phyloP scores from a whole-genome alignment of 1,140 invertebrate genomes.

The Heliconius hewitsoni region DNA sequence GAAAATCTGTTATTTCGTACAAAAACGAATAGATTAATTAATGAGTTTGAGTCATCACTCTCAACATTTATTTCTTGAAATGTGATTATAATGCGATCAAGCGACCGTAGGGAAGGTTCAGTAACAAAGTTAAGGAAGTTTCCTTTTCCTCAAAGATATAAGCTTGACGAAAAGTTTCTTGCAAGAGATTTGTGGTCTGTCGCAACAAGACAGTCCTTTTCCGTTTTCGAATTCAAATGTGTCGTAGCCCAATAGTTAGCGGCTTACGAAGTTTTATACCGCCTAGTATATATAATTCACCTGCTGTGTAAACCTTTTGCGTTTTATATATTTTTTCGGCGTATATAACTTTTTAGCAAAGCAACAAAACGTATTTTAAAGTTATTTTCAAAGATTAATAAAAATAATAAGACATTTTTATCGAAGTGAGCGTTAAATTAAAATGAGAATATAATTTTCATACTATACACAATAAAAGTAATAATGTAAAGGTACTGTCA shows the following conservation, averaged over 20 bases:
- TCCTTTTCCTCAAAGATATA: conserved; percentile 46
- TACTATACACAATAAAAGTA: not conserved
- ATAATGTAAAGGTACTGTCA: conserved; percentile 36
- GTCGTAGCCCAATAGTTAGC: not conserved
- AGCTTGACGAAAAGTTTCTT: conserved; percentile 44
- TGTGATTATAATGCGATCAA: conserved; percentile 35
- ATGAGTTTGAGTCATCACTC: not conserved
- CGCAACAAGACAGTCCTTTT: conserved; percentile 39
- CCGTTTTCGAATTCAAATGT: conserved; percentile 32
- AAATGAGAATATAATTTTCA: not conserved
- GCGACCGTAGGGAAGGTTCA: conserved; percentile 29
- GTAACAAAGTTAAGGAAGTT: conserved; percentile 46
- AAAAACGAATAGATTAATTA: not conserved
- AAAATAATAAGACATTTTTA: no score
- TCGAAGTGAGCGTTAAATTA: not conserved
- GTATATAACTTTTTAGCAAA: no score
- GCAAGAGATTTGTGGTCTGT: conserved; percentile 48
- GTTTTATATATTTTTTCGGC: no score
- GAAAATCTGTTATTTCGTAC: not conserved
- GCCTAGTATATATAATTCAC: not conserved
- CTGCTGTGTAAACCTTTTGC: not conserved
- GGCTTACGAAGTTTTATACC: conserved; percentile 40
- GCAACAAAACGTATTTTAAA: no score
- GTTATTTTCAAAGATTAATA: no score
- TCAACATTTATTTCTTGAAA: conserved; percentile 23